A percentile compares a stretch with the other conserved stretches of the same genome.
These are phyloP conservation scores for Hippocampus mohnikei DNA, from an alignment of 2,113 vertebrate species.

Conservation along the genomic window DNA sequence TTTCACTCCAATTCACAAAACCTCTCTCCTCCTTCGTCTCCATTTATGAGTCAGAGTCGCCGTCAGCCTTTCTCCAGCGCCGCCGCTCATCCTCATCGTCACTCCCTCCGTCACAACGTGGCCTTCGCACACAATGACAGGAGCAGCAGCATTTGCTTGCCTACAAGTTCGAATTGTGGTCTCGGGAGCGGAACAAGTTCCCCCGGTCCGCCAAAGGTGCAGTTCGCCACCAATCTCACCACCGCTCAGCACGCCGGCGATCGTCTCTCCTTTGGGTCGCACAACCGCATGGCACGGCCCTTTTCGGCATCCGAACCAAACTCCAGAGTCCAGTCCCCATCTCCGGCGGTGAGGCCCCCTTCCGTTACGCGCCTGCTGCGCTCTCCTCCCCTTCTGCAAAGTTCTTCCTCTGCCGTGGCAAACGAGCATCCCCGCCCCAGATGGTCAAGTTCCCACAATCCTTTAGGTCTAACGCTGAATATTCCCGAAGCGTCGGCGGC, in stretches of 20 bases:
- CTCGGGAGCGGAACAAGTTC: conserved; percentile 16
- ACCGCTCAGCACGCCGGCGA: conserved; percentile 28
- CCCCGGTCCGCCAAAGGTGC: conserved; percentile 23
- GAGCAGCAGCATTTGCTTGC: conserved; percentile 27
- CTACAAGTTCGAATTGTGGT: background rate
- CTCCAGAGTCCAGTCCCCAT: conserved; percentile 75
- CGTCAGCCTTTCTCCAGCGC: background rate
- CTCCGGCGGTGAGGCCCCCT: conserved; percentile 44
- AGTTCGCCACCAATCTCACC: background rate
- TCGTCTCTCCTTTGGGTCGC: conserved; percentile 41
- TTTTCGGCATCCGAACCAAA: conserved; percentile 75
- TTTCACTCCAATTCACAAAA: conserved; percentile 27
- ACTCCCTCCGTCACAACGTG: conserved; percentile 3
- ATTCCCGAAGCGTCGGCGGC: conserved; percentile 46
- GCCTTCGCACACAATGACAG: conserved; percentile 37
- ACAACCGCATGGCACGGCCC: conserved; percentile 66
- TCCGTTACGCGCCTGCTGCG: conserved; percentile 52
- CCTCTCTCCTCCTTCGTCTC: conserved; percentile 22
- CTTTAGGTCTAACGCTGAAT: conserved; percentile 60
- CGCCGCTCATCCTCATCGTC: conserved; percentile 28
- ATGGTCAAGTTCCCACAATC: conserved; percentile 48
- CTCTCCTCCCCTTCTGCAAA: conserved; percentile 64
- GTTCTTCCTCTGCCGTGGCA: conserved; percentile 44
- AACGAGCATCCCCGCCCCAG: conserved; percentile 68
- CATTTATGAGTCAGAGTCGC: conserved; percentile 5